phyloP scores from a whole-genome alignment of 2,888 invertebrate genomes.

The Chaetogeoica ovagalla region DNA sequence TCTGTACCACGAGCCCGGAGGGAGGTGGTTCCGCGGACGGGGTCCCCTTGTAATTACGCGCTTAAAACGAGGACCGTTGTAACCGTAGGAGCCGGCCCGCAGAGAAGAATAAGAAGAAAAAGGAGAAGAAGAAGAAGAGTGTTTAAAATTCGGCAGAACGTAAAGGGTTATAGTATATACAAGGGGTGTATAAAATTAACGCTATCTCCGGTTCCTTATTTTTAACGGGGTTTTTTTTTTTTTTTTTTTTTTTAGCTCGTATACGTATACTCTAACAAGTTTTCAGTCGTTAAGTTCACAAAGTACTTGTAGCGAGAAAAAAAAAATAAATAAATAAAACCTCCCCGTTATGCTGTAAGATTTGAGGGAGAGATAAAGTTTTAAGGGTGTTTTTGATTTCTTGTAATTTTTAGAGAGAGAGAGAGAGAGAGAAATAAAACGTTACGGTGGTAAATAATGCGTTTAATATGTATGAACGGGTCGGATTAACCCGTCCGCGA shows the following conservation, averaged over 20 bases:
- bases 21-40: background rate
- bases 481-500: background rate
- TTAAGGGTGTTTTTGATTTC: slow-evolving; percentile 53
- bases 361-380: slow-evolving; percentile 52
- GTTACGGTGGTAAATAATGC: slow-evolving; percentile 32
- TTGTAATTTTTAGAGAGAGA: slow-evolving; percentile 35
- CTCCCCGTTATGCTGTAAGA: slow-evolving; percentile 23
- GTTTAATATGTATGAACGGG: slow-evolving; percentile 38
- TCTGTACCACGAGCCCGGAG: too few species aligned
- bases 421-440: slow-evolving; percentile 15
- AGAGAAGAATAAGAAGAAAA: background rate
- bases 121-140: slow-evolving; percentile 20
- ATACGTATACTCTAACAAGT: slow-evolving; percentile 36
- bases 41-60: slow-evolving; percentile 41
- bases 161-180: slow-evolving; percentile 37
- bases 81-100: slow-evolving; percentile 40
- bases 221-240: background rate
- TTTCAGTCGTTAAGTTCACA: slow-evolving; percentile 51
- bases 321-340: slow-evolving; percentile 5
- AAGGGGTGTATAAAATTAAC: slow-evolving; percentile 51
- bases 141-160: slow-evolving; percentile 51
- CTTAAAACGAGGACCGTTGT: slow-evolving; percentile 36
- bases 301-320: slow-evolving; percentile 40
- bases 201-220: slow-evolving; percentile 52
- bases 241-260: background rate